A percentile compares a stretch with the other conserved stretches of the same genome.
Evolutionary conservation across 2,797 vertebrate genomes (phyloP).

Genomic region (Holocentrus rufus): DNA sequence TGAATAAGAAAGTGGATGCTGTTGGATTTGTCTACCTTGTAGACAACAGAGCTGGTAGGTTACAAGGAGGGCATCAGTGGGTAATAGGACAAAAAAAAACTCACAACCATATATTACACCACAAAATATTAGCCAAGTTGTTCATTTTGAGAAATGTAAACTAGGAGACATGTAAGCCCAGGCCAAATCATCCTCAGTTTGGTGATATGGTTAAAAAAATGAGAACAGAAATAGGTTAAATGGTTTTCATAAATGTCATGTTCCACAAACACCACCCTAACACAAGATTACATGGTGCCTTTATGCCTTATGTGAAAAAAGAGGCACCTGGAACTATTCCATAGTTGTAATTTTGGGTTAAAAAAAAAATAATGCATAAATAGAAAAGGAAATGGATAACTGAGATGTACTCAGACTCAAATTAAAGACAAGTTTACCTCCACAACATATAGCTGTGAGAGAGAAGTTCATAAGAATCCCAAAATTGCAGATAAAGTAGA

Average conservation of each 20-base stretch:
- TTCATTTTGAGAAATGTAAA: background rate
- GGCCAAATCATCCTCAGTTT: background rate
- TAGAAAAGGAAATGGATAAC: constrained; percentile 5
- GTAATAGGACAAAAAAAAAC: too few species aligned
- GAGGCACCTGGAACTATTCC: background rate
- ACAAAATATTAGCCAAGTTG: background rate
- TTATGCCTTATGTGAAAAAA: background rate
- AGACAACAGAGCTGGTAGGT: too few species aligned
- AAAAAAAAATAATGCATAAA: background rate
- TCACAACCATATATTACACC: too few species aligned
- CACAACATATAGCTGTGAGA: constrained; percentile 14
- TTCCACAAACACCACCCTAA: background rate
- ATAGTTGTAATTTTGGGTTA: background rate
- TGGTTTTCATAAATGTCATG: constrained; percentile 12
- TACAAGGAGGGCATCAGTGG: too few species aligned
- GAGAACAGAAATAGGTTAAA: background rate
- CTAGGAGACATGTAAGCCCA: background rate
- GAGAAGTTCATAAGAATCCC: constrained; percentile 28
- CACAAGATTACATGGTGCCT: background rate
- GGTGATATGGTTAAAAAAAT: background rate
- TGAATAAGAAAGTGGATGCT: too few species aligned
- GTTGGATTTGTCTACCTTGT: too few species aligned
- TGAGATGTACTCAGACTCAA: background rate
- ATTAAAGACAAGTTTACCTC: constrained; percentile 18
- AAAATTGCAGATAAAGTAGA: constrained; percentile 13